phyloP scores from a whole-genome alignment of 2,888 invertebrate genomes.

The Calliopum simillimum region DNA sequence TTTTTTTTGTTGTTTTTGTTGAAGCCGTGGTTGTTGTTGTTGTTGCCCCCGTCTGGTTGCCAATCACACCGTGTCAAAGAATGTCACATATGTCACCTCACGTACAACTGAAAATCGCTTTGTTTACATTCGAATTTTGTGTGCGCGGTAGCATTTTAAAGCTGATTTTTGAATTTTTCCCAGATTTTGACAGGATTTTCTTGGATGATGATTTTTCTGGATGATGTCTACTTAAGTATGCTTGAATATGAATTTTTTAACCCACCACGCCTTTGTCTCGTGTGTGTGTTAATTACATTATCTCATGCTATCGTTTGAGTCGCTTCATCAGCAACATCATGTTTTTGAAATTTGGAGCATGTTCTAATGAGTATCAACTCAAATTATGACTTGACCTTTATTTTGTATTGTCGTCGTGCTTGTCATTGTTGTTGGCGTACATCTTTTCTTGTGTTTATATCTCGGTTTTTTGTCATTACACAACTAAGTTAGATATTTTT shows the following conservation, averaged over 20 bases:
- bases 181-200: slow-evolving; percentile 11
- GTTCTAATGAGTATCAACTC: slow-evolving; percentile 1
- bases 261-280: neutral
- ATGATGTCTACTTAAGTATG: neutral
- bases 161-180: slow-evolving; percentile 15
- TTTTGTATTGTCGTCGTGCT: neutral
- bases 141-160: too few relatives aligned
- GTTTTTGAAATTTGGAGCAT: neutral
- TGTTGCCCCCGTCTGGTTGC: slow-evolving; percentile 12
- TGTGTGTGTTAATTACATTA: slow-evolving; percentile 8
- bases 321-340: neutral
- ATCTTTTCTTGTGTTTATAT: neutral
- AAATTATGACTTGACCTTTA: too few relatives aligned
- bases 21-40: neutral
- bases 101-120: slow-evolving; percentile 15
- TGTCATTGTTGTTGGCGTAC: too few relatives aligned
- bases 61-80: slow-evolving; percentile 25
- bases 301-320: neutral
- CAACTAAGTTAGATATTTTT: too few relatives aligned
- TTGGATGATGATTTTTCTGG: slow-evolving; percentile 7
- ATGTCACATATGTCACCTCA: slow-evolving; percentile 26
- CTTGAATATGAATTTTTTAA: neutral
- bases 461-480: neutral
- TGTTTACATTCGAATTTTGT: too few relatives aligned
- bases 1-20: too few relatives aligned